Percentiles rank a stretch among this genome's conserved stretches.
These are phyloP conservation scores for Tauraco erythrolophus DNA, from an alignment of 2,113 vertebrate genomes.

Conservation along the genomic window DNA sequence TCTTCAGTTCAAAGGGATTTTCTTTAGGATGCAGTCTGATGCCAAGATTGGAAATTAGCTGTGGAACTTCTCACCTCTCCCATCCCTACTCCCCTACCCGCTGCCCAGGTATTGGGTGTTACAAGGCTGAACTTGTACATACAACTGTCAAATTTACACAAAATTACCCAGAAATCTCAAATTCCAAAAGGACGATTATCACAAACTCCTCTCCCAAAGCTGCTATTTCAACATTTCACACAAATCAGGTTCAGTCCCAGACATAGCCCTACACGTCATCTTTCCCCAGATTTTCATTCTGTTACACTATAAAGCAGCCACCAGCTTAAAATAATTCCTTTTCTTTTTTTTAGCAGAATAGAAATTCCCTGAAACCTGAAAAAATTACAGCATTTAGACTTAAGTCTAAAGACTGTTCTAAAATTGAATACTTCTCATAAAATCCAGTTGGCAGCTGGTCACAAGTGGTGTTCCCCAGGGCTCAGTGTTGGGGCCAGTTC, in stretches of 20 bases:
- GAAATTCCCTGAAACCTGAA: neutral
- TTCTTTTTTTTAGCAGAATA: neutral
- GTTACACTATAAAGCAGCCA: neutral
- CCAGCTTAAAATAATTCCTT: neutral
- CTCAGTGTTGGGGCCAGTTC: no score
- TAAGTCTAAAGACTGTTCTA: neutral
- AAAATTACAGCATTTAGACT: neutral
- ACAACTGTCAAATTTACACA: neutral
- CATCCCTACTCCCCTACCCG: neutral
- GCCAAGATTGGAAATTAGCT: neutral
- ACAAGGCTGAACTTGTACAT: neutral
- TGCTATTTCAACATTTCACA: neutral
- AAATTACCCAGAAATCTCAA: neutral
- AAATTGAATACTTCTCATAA: neutral
- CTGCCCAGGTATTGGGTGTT: neutral
- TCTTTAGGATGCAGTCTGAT: neutral
- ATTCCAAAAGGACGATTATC: neutral
- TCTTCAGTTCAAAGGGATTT: neutral
- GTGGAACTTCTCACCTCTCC: neutral
- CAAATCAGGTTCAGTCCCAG: neutral
- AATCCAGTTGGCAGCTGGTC: no score
- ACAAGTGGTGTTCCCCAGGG: no score
- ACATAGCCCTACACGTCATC: neutral
- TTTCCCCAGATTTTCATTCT: neutral
- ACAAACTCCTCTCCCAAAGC: neutral